These are phyloP conservation scores for Cephus nigrinus DNA, from an alignment of 2,888 invertebrate genomes.

Conservation along the genomic window DNA sequence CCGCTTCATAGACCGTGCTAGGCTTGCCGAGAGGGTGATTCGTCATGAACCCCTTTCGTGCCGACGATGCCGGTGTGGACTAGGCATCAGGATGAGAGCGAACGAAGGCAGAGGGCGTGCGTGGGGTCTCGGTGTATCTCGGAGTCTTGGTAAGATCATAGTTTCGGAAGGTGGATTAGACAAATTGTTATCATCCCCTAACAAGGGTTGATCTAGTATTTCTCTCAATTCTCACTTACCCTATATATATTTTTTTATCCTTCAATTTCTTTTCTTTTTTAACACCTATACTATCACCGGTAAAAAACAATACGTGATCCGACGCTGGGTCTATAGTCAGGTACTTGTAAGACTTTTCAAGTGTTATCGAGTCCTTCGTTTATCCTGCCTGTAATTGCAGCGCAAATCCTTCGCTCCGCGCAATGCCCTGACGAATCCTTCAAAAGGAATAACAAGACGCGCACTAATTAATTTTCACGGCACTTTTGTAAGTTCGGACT, in stretches of 20 bases:
- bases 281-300: neutral
- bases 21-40: constrained; percentile 15
- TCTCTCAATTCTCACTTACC: neutral
- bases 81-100: neutral
- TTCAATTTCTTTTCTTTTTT: neutral
- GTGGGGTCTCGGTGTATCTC: no score
- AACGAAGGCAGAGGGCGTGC: neutral
- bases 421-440: neutral
- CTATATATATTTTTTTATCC: neutral
- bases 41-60: constrained; percentile 2
- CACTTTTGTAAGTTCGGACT: neutral
- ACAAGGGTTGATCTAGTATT: neutral
- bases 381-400: neutral
- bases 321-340: neutral
- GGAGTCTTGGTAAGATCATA: neutral
- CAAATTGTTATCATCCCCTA: neutral
- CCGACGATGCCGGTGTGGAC: neutral
- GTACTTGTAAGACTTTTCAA: neutral
- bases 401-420: neutral
- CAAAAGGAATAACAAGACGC: neutral
- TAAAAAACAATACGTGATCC: neutral
- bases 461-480: neutral
- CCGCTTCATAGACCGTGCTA: constrained; percentile 16
- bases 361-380: neutral
- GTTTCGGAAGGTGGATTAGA: neutral